A percentile compares a stretch with the other conserved stretches of the same genome.
These are phyloP conservation scores for Drosophila albomicans DNA, from an alignment of 1,140 invertebrate species.

Conservation along the genomic window DNA sequence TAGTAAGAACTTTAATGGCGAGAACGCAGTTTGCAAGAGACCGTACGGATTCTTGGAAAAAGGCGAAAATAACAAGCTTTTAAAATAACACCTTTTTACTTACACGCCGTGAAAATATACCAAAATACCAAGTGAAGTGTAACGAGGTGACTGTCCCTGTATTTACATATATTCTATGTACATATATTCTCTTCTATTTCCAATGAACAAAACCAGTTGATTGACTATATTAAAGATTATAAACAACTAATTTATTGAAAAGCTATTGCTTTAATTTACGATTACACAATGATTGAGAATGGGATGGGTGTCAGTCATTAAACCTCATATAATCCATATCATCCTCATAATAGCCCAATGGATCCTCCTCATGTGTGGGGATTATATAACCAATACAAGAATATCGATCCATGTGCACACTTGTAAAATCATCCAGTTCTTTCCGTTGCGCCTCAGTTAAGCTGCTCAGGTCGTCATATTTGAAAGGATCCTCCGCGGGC, in stretches of 20 bases:
- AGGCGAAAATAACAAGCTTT: no score
- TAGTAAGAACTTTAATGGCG: no score
- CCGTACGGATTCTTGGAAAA: no score
- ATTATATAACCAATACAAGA: constrained; percentile 48
- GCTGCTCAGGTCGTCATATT: constrained; percentile 56
- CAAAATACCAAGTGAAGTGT: no score
- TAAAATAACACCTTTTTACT: no score
- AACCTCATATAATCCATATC: neutral
- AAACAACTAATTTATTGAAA: constrained; percentile 21
- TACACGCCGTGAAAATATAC: no score
- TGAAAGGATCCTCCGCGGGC: constrained; percentile 3
- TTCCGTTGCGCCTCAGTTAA: constrained; percentile 40
- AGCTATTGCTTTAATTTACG: neutral
- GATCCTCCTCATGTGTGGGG: constrained; percentile 2
- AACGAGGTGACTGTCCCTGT: no score
- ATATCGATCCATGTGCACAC: constrained; percentile 53
- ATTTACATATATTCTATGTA: no score
- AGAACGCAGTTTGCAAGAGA: no score
- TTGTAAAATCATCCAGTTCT: constrained; percentile 52
- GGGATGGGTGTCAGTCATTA: neutral
- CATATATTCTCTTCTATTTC: neutral
- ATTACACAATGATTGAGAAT: constrained; percentile 2
- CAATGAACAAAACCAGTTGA: no score
- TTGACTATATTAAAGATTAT: neutral
- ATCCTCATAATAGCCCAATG: neutral